A percentile compares a stretch with the other conserved stretches of the same genome.
Evolutionary conservation across 2,113 vertebrate genomes (phyloP).

Genomic region (Pogonocichla stellata): DNA sequence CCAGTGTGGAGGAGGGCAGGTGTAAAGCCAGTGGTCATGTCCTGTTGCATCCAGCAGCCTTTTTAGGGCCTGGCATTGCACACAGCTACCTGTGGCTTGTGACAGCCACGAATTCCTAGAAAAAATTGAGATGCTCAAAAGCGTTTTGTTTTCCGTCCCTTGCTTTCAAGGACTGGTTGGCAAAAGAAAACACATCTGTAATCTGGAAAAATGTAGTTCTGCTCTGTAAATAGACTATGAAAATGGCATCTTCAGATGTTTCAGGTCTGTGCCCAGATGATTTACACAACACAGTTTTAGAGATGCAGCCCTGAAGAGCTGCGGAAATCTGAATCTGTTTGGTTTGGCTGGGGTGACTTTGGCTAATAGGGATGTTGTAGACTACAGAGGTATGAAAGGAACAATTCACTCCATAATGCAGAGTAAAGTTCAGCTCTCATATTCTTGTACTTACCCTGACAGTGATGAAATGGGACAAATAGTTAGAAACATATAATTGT

Average conservation of each 20-base stretch:
- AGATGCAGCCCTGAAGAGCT: neutral
- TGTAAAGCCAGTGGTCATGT: neutral
- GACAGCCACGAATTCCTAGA: neutral
- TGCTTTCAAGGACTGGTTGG: neutral
- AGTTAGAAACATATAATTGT: neutral
- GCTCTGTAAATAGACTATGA: constrained; percentile 12
- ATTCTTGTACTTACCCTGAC: neutral
- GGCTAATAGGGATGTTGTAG: neutral
- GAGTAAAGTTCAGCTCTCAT: neutral
- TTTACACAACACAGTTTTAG: neutral
- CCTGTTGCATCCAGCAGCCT: neutral
- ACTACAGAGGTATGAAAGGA: neutral
- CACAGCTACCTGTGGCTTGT: neutral
- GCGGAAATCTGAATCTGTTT: neutral
- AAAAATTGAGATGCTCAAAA: fast-evolving
- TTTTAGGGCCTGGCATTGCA: neutral
- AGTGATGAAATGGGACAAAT: neutral
- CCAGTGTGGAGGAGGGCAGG: fast-evolving
- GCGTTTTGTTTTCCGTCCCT: neutral
- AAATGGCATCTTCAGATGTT: constrained; percentile 26
- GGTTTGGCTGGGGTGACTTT: neutral
- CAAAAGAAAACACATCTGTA: constrained; percentile 40
- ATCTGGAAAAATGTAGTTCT: constrained; percentile 42
- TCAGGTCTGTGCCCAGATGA: neutral
- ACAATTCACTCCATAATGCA: neutral